phyloP scores from a whole-genome alignment of 64 coral and sea anemone species.

The Pocillopora verrucosa region DNA sequence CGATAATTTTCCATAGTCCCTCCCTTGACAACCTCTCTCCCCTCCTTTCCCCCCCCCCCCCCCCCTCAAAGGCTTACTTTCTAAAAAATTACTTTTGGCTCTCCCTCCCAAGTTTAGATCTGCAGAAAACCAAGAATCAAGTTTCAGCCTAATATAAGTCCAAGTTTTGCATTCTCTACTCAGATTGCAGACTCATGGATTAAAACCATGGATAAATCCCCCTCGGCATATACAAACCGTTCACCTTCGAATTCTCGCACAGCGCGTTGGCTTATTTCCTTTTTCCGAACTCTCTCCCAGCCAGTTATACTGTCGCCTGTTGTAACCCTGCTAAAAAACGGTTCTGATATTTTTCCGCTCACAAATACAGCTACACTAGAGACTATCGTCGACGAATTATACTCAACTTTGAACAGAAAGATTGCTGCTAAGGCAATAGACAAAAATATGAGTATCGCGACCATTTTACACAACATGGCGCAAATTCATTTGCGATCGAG shows the following conservation, averaged over 20 bases:
- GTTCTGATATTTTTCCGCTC: constrained; percentile 37
- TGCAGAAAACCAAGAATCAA: too few relatives aligned
- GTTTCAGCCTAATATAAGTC: too few relatives aligned
- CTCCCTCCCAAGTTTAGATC: too few relatives aligned
- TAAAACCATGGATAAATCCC: too few relatives aligned
- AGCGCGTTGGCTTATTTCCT: neutral
- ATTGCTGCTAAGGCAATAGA: constrained; percentile 42
- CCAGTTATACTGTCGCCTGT: constrained; percentile 3
- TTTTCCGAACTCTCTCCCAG: constrained; percentile 15
- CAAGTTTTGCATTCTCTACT: too few relatives aligned
- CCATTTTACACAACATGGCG: constrained; percentile 2
- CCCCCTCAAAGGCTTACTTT: too few relatives aligned
- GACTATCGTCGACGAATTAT: constrained; percentile 18
- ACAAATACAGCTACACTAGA: constrained; percentile 46
- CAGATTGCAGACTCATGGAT: too few relatives aligned
- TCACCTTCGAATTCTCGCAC: neutral
- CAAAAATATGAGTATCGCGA: constrained; percentile 16
- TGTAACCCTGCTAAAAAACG: constrained; percentile 41
- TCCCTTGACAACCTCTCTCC: too few relatives aligned
- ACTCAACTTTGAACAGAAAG: constrained; percentile 33
- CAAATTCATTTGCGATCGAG: constrained; percentile 13
- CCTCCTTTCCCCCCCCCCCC: too few relatives aligned
- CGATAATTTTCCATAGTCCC: too few relatives aligned
- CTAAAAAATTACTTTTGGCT: too few relatives aligned
- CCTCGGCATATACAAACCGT: too few relatives aligned